These are phyloP conservation scores for Cremastinae sp. DNA, from an alignment of 2,888 invertebrate species.

Conservation along the genomic window DNA sequence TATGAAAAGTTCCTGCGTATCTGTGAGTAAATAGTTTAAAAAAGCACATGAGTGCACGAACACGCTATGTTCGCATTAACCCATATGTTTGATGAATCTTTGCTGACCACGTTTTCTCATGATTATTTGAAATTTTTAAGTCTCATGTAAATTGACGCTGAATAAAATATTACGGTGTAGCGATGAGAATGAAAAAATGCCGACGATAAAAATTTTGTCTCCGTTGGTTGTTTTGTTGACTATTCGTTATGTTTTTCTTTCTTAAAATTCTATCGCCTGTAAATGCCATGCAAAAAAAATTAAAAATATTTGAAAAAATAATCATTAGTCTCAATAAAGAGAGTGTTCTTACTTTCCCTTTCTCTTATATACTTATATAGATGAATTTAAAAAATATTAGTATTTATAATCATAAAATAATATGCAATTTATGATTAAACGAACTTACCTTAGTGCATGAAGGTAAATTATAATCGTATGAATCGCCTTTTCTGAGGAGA, in stretches of 20 bases:
- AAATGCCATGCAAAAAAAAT: conserved; percentile 27
- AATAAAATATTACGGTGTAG: neutral
- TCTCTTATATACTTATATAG: no score
- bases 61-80: neutral
- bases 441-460: no score
- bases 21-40: neutral
- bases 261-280: conserved; percentile 20
- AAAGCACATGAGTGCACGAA: neutral
- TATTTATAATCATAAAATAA: no score
- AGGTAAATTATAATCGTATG: no score
- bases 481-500: no score
- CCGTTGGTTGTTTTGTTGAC: neutral
- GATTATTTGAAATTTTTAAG: no score
- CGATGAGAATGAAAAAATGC: neutral
- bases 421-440: no score
- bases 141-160: no score
- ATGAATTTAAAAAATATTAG: no score
- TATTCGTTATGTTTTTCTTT: conserved; percentile 9
- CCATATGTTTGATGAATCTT: no score
- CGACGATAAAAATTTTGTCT: neutral
- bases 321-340: neutral
- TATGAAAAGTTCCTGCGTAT: conserved; percentile 1
- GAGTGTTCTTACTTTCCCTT: no score
- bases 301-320: conserved; percentile 19
- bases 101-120: no score